Percentiles rank a stretch among this genome's conserved stretches.
Evolutionary conservation across 2,888 invertebrate species (phyloP).

Genomic region (Zele albiditarsus): DNA sequence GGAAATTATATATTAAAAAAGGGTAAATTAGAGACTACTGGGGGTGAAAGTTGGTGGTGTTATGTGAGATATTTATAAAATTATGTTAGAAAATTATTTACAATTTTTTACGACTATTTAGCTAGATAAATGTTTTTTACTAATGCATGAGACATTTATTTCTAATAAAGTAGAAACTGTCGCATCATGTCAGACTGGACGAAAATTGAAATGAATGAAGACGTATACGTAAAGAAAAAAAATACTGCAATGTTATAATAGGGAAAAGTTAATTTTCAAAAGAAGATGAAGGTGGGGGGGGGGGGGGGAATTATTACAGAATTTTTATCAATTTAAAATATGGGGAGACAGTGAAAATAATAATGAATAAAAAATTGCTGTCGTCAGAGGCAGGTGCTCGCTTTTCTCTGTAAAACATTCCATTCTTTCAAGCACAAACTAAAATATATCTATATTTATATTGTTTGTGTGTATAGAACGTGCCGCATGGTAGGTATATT

Average conservation of each 20-base stretch:
- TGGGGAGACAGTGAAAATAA: conserved; percentile 28
- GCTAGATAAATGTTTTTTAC: too few species aligned
- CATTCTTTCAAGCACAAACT: conserved; percentile 4
- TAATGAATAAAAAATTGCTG: conserved; percentile 30
- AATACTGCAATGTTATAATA: neutral
- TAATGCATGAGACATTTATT: neutral
- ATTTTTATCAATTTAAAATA: conserved; percentile 33
- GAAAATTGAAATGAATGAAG: conserved; percentile 6
- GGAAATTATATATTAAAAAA: too few species aligned
- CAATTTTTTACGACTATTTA: too few species aligned
- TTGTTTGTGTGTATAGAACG: conserved; percentile 9
- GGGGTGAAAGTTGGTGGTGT: too few species aligned
- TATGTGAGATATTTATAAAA: too few species aligned
- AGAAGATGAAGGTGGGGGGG: neutral
- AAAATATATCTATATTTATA: neutral
- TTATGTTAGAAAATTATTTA: too few species aligned
- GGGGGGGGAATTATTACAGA: neutral
- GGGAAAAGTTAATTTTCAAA: conserved; percentile 2
- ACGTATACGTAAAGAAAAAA: neutral
- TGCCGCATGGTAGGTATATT: conserved; percentile 20
- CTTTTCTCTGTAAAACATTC: conserved; percentile 12
- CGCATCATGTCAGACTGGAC: neutral
- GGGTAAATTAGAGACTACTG: too few species aligned
- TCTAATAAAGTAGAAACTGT: conserved; percentile 21
- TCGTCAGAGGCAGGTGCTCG: conserved; percentile 33